These are phyloP conservation scores for Rhipidura dahli DNA, from an alignment of 2,113 vertebrate species.

Conservation along the genomic window DNA sequence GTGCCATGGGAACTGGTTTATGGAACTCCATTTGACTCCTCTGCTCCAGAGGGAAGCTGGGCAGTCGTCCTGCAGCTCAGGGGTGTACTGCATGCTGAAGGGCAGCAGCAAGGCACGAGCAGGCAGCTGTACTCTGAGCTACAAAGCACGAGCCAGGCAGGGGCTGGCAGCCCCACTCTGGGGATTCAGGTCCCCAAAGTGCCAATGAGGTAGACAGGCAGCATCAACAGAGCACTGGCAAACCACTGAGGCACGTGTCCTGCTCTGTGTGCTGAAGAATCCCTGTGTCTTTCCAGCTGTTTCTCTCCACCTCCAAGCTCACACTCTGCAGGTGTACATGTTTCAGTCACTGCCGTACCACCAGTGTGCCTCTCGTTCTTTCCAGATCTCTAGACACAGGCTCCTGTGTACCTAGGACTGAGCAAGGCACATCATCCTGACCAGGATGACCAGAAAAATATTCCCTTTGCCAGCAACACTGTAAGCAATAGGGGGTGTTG, in stretches of 20 bases:
- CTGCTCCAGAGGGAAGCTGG: neutral
- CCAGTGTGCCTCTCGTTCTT: rapidly evolving
- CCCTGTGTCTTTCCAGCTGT: neutral
- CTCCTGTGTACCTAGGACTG: neutral
- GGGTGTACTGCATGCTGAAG: rapidly evolving
- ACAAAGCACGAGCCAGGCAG: rapidly evolving
- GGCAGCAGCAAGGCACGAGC: neutral
- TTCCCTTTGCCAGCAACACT: neutral
- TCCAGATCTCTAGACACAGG: rapidly evolving
- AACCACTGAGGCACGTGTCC: neutral
- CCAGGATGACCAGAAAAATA: neutral
- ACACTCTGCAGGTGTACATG: rapidly evolving
- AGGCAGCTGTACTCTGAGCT: neutral
- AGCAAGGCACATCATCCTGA: neutral
- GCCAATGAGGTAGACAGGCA: neutral
- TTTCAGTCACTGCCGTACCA: neutral
- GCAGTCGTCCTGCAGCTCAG: neutral
- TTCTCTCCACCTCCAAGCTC: neutral
- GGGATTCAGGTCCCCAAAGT: rapidly evolving
- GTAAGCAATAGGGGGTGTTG: rapidly evolving
- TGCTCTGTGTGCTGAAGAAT: neutral
- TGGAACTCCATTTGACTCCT: rapidly evolving
- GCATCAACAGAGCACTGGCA: neutral
- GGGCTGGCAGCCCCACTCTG: neutral
- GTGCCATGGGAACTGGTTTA: neutral